phyloP scores from a whole-genome alignment of 2,888 invertebrate species.

The Brassicogethes aeneus region DNA sequence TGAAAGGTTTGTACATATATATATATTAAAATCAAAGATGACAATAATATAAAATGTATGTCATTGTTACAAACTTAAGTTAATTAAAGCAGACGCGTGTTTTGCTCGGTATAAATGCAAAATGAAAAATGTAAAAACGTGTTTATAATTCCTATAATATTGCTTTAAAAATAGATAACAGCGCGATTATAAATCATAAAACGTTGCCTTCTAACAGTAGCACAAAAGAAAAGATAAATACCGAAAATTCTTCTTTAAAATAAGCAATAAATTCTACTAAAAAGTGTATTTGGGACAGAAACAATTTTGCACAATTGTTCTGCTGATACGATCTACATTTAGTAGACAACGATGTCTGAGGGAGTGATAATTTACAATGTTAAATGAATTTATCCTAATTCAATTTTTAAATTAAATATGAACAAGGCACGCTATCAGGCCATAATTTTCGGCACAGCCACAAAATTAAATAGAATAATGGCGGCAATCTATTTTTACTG shows the following conservation, averaged over 20 bases:
- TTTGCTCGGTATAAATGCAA: no score
- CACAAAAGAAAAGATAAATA: no score
- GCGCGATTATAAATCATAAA: neutral
- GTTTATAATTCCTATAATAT: no score
- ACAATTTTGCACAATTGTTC: neutral
- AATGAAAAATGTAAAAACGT: no score
- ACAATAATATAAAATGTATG: no score
- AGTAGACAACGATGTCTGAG: neutral
- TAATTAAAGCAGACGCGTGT: no score
- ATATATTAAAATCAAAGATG: no score
- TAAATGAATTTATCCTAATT: neutral
- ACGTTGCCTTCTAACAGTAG: neutral
- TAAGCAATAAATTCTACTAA: neutral
- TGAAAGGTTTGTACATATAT: no score
- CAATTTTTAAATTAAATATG: neutral
- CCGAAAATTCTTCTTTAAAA: no score
- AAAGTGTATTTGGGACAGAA: neutral
- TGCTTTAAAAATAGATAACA: no score
- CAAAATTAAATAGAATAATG: neutral
- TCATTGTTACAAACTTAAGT: no score
- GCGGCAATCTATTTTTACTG: neutral
- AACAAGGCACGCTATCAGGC: neutral
- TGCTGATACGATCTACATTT: neutral
- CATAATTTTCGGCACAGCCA: neutral
- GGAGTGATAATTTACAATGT: neutral